Percentiles rank a stretch among this genome's conserved stretches.
Conservation (phyloP, 2,797 vertebrate species). For the Microctenopoma lineatum region DNA sequence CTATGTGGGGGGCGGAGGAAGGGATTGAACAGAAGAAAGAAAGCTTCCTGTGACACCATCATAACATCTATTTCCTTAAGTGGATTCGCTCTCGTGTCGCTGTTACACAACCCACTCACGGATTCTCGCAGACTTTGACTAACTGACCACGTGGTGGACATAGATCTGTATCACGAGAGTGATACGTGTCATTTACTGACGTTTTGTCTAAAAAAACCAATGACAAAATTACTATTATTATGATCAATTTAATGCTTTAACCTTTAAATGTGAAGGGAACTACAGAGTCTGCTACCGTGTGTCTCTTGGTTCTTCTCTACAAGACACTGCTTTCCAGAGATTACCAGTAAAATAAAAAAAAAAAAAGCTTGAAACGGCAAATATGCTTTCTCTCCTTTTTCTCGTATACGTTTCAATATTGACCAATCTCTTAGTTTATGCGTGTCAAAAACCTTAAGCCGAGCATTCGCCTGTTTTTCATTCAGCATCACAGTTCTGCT, state of each 20-base stretch:
- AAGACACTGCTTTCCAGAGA: conserved; percentile 2
- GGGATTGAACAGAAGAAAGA: neutral
- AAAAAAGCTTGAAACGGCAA: conserved; percentile 11
- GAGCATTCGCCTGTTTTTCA: too few species aligned
- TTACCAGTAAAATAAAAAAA: too few species aligned
- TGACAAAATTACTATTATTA: neutral
- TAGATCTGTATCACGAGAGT: neutral
- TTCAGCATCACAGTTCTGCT: neutral
- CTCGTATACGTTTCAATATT: neutral
- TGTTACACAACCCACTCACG: neutral
- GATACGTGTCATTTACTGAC: neutral
- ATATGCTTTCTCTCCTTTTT: neutral
- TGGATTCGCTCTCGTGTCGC: neutral
- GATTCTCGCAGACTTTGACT: neutral
- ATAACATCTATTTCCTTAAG: neutral
- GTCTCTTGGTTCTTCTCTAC: neutral
- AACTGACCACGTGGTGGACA: neutral
- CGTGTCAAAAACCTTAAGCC: too few species aligned
- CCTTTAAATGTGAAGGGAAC: neutral
- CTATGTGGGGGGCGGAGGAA: conserved; percentile 32
- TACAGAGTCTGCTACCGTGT: neutral
- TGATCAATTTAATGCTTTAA: neutral
- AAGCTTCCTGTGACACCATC: conserved; percentile 20
- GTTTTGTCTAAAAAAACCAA: neutral
- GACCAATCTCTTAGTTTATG: neutral